Evolutionary conservation across 2,888 invertebrate genomes (phyloP), one percentile per base, ranked within the genome.

Genomic region (Calephelis perditalis): DNA sequence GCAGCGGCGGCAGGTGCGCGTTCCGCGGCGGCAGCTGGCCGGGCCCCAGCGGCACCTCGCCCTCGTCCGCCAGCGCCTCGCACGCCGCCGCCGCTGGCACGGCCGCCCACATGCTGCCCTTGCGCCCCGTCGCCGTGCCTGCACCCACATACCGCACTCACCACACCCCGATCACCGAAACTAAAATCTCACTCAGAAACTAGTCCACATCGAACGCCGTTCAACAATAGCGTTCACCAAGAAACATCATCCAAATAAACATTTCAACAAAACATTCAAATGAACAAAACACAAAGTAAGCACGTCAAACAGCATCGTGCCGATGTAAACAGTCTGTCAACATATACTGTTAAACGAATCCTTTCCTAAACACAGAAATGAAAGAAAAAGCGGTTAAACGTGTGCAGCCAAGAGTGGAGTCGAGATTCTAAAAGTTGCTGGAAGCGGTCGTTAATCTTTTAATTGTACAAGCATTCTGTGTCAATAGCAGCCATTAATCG

Each of bases 1-100:
- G 94, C 62, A 93, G 93, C 74, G 93, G 92, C 71, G 92, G 92
- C 70, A 94, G 86, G 70, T 93, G 93, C 73, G 94, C 94, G 72
- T 94, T 95, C 69, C 94, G 92, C 58, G 96, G 96, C 81, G 95
- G 94, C 78, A 96, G 92, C 84, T 96, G 96, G 26, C 96, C 96
- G 5, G 96, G 96, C 45, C 96, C 96, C 67, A 96, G 87, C 75
- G 91, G 93, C 78, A 91, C 92, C 47, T 85, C 86, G 71, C 82
- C 84, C 52, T 92, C 91, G 70, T 78, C 83, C 68, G 70, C 85
- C 57, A 83, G 73, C 63, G 75, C 73, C 68, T 81, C 81, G 68
- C 79, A 85, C 72, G 81, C 80, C 58, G 83, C 84, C 65, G 84
- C 83, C 75, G 86, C 84, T 71, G 89, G 89, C 75, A 89, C 89